Conservation (phyloP, 2,888 invertebrate genomes). For the Gerris lacustris region DNA sequence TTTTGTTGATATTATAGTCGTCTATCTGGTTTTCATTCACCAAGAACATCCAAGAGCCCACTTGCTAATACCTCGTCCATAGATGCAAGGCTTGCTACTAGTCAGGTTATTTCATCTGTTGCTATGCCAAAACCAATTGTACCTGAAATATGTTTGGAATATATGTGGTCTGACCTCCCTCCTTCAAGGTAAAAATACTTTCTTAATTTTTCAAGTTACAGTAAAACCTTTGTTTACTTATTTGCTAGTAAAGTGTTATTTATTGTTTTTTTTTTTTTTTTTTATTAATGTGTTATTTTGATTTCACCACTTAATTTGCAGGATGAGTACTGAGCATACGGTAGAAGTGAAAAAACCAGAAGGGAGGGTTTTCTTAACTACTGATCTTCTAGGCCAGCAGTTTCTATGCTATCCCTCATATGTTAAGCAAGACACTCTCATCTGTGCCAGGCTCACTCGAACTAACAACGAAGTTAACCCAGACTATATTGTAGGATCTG, state of each 20-base stretch:
- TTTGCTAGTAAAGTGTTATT: too few relatives aligned
- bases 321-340: conserved; percentile 36
- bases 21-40: neutral
- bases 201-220: neutral
- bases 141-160: conserved; percentile 78
- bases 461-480: conserved; percentile 42
- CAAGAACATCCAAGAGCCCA: neutral
- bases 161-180: conserved; percentile 68
- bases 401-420: conserved; percentile 61
- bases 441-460: conserved; percentile 54
- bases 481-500: conserved; percentile 60
- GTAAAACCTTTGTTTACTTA: too few relatives aligned
- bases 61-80: conserved; percentile 20
- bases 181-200: conserved; percentile 20
- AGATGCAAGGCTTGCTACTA: conserved; percentile 29
- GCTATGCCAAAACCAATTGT: conserved; percentile 46
- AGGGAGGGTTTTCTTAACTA: conserved; percentile 64
- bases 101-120: conserved; percentile 25
- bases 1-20: neutral
- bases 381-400: conserved; percentile 73
- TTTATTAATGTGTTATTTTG: too few relatives aligned
- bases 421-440: conserved; percentile 37
- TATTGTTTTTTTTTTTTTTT: too few relatives aligned
- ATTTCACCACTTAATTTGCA: conserved; percentile 4
- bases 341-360: conserved; percentile 37